Percentiles rank a stretch among this genome's conserved stretches.
Conservation (phyloP, 2,113 vertebrate genomes). For the Nycticorax nycticorax region DNA sequence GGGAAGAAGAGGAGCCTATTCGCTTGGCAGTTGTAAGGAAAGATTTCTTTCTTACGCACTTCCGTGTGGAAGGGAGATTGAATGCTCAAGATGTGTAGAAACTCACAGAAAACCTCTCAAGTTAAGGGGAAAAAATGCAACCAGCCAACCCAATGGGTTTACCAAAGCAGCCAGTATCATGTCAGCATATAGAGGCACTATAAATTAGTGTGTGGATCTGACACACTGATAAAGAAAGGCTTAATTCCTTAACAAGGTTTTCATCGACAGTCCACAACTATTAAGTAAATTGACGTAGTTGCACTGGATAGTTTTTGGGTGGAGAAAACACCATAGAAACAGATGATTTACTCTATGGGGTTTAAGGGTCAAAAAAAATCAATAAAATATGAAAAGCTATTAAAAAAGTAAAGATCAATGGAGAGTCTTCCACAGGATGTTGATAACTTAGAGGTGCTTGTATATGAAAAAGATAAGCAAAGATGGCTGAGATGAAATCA, state of each 20-base stretch:
- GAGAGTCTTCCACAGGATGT: background rate
- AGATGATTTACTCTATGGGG: background rate
- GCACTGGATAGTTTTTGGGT: background rate
- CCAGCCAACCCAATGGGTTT: background rate
- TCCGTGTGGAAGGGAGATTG: background rate
- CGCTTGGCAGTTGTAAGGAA: background rate
- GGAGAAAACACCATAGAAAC: background rate
- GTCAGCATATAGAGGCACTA: rapidly evolving
- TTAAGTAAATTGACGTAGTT: background rate
- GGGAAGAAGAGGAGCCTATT: background rate
- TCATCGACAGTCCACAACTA: background rate
- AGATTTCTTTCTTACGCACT: background rate
- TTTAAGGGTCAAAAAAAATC: background rate
- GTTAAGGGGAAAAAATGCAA: background rate
- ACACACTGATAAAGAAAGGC: background rate
- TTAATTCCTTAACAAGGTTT: background rate
- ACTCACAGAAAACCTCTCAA: background rate
- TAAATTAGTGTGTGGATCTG: background rate
- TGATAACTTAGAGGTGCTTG: background rate
- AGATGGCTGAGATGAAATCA: background rate
- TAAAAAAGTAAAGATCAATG: background rate
- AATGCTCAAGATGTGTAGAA: background rate
- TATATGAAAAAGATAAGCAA: background rate
- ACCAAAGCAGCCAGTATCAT: background rate
- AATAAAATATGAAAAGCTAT: background rate